Conservation (phyloP, 1,140 invertebrate species). For the Amphibalanus amphitrite region DNA sequence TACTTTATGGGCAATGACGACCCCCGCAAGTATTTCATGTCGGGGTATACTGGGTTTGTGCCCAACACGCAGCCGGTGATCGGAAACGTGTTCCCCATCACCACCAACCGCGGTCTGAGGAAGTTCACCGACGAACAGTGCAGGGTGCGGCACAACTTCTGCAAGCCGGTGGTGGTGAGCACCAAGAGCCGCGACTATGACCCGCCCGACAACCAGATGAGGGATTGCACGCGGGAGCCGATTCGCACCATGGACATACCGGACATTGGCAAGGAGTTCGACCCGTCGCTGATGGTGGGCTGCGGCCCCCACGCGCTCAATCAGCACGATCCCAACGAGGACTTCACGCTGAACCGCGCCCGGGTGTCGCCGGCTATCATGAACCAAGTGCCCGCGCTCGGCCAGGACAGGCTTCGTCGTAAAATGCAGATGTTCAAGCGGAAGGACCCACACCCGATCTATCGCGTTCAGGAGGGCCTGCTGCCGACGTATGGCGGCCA, state of each 20-base stretch:
- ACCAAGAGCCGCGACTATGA: neutral
- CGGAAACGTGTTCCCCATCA: slow-evolving; percentile 38
- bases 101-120: slow-evolving; percentile 42
- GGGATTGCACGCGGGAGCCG: neutral
- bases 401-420: neutral
- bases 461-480: slow-evolving; percentile 47
- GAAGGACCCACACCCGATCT: slow-evolving; percentile 35
- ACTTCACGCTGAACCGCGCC: neutral
- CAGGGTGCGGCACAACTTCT: slow-evolving; percentile 40
- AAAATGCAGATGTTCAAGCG: neutral
- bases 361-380: neutral
- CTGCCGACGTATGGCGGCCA: slow-evolving; percentile 53
- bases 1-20: slow-evolving; percentile 46
- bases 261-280: slow-evolving; percentile 25
- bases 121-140: slow-evolving; percentile 51
- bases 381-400: neutral
- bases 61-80: slow-evolving; percentile 43
- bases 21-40: slow-evolving; percentile 39
- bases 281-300: slow-evolving; percentile 29
- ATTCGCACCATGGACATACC: neutral
- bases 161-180: slow-evolving; percentile 37
- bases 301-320: neutral
- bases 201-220: neutral
- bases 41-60: slow-evolving; percentile 45
- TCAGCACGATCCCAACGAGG: neutral